Conservation (phyloP, 1,140 invertebrate species). For the Riptortus pedestris region DNA sequence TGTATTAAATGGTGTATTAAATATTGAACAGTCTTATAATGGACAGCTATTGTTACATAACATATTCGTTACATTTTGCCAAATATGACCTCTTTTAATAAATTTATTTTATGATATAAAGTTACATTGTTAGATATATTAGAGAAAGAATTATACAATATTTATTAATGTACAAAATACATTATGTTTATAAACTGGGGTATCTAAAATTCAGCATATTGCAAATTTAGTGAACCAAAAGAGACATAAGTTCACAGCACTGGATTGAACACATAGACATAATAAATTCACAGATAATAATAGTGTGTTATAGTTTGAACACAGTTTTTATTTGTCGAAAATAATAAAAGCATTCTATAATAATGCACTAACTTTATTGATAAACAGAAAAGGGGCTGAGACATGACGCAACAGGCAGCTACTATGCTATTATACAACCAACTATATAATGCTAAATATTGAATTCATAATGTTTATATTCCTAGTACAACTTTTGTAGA, state of each 20-base stretch:
- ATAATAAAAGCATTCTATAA: not conserved
- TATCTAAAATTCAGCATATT: no score
- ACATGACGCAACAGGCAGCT: slow-evolving; percentile 8
- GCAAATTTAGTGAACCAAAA: not conserved
- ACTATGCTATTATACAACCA: not conserved
- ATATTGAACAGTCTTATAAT: no score
- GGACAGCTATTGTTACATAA: no score
- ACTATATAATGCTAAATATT: slow-evolving; percentile 9
- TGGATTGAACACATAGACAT: not conserved
- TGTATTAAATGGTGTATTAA: no score
- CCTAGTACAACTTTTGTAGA: not conserved
- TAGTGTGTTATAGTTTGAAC: not conserved
- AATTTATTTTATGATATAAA: not conserved
- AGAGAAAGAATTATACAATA: not conserved
- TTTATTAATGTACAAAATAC: not conserved
- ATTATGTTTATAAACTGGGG: no score
- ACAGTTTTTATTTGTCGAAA: not conserved
- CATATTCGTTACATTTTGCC: no score
- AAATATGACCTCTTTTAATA: no score
- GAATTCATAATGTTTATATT: not conserved
- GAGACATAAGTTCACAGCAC: not conserved
- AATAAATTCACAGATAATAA: not conserved
- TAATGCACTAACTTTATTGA: not conserved
- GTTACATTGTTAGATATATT: not conserved
- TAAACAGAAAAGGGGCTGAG: not conserved